Evolutionary conservation across 2,888 invertebrate species (phyloP).

Genomic region (Thereva unica): DNA sequence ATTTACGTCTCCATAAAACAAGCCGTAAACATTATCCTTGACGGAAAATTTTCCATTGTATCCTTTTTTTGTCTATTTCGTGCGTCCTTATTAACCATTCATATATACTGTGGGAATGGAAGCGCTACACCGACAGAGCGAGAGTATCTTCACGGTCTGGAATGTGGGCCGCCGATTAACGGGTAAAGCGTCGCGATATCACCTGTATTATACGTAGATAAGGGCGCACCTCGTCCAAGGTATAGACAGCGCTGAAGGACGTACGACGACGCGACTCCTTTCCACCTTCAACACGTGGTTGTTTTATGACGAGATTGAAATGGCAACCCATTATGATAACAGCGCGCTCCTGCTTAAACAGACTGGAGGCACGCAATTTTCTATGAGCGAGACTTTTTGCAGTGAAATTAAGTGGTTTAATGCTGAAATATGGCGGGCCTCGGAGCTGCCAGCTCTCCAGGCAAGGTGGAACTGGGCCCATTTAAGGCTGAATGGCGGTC

Average conservation of each 20-base stretch:
- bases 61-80: conserved; percentile 3
- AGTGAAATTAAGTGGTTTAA: conserved; percentile 18
- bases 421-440: neutral
- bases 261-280: too few species aligned
- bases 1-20: conserved; percentile 31
- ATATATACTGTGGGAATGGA: neutral
- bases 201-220: conserved; percentile 13
- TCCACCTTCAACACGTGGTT: conserved; percentile 29
- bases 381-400: conserved; percentile 23
- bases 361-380: conserved; percentile 32
- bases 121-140: conserved; percentile 5
- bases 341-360: conserved; percentile 31
- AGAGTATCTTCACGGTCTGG: neutral
- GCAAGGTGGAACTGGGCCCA: too few species aligned
- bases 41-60: conserved; percentile 17
- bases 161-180: conserved; percentile 19
- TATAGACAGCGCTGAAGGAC: conserved; percentile 1
- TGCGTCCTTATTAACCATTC: neutral
- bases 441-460: too few species aligned
- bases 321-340: conserved; percentile 35
- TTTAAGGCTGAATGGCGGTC: too few species aligned
- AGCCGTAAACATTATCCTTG: conserved; percentile 27
- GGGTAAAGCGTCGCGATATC: conserved; percentile 13
- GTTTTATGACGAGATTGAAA: conserved; percentile 37
- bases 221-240: conserved; percentile 6